These are phyloP conservation scores for Lerista edwardsae DNA, from an alignment of 2,797 vertebrate genomes.

Conservation along the genomic window DNA sequence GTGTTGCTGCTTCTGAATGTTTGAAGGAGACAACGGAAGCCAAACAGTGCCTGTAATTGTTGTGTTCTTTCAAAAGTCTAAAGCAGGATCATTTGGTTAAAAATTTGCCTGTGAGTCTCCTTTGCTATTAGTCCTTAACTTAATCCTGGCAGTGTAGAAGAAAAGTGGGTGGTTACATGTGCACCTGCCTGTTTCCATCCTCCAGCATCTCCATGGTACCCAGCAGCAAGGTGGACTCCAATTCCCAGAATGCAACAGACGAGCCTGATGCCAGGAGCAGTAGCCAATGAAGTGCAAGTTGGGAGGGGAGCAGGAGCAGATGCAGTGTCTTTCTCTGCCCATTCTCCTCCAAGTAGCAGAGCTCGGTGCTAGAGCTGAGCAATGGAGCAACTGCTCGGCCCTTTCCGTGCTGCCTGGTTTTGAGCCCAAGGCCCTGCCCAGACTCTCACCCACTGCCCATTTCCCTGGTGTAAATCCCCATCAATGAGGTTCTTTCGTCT, in stretches of 20 bases:
- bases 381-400: slow-evolving; percentile 57
- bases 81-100: no score
- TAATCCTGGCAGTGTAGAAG: no score
- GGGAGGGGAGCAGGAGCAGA: slow-evolving; percentile 50
- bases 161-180: not conserved
- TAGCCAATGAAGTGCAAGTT: slow-evolving; percentile 46
- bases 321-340: slow-evolving; percentile 47
- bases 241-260: slow-evolving; percentile 62
- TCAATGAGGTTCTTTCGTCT: slow-evolving; percentile 97
- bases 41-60: no score
- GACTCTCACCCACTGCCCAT: slow-evolving; percentile 54
- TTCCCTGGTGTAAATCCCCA: slow-evolving; percentile 73
- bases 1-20: no score
- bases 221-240: slow-evolving; percentile 53
- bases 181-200: not conserved
- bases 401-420: slow-evolving; percentile 45
- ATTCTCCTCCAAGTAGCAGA: slow-evolving; percentile 16
- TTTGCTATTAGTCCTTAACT: no score
- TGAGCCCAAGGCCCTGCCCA: slow-evolving; percentile 57
- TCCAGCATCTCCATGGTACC: slow-evolving; percentile 21
- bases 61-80: no score
- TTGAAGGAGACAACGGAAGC: no score
- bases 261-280: slow-evolving; percentile 24
- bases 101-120: no score
- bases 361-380: slow-evolving; percentile 34